Conservation (phyloP, 23 tunicate species). For the Oikopleura albicans region DNA sequence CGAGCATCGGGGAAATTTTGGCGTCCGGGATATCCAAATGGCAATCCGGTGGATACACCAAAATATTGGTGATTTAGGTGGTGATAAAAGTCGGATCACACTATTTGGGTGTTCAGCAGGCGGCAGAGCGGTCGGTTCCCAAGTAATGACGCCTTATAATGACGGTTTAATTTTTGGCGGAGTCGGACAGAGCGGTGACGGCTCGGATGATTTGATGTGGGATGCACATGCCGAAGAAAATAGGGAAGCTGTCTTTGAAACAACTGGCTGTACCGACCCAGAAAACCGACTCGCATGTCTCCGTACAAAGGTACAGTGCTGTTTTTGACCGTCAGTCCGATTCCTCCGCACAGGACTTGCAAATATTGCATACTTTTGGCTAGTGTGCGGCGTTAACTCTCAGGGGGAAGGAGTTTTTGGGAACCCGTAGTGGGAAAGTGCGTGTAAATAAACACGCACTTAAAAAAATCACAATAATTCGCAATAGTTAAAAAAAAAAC, state of each 20-base stretch:
- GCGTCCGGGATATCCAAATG: slow-evolving; percentile 1
- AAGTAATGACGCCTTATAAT: not conserved
- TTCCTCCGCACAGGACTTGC: no score
- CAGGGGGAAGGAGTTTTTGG: no score
- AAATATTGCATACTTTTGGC: no score
- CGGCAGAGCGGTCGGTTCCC: not conserved
- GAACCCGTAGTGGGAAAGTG: no score
- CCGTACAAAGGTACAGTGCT: not conserved
- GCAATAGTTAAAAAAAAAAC: no score
- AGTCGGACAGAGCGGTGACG: not conserved
- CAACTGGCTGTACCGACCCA: not conserved
- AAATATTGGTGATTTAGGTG: not conserved
- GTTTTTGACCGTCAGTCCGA: no score
- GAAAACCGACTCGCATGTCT: not conserved
- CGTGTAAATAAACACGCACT: no score
- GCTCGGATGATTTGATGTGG: not conserved
- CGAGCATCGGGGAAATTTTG: slow-evolving; percentile 2
- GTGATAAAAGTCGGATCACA: not conserved
- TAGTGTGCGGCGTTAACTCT: no score
- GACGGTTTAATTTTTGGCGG: slow-evolving; percentile 5
- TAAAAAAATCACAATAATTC: no score
- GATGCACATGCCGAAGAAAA: not conserved
- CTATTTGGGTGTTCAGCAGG: slow-evolving; percentile 10
- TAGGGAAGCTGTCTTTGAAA: not conserved
- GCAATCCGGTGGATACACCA: not conserved